phyloP scores from a whole-genome alignment of 2,797 vertebrate species.

The Myotis vivesi region DNA sequence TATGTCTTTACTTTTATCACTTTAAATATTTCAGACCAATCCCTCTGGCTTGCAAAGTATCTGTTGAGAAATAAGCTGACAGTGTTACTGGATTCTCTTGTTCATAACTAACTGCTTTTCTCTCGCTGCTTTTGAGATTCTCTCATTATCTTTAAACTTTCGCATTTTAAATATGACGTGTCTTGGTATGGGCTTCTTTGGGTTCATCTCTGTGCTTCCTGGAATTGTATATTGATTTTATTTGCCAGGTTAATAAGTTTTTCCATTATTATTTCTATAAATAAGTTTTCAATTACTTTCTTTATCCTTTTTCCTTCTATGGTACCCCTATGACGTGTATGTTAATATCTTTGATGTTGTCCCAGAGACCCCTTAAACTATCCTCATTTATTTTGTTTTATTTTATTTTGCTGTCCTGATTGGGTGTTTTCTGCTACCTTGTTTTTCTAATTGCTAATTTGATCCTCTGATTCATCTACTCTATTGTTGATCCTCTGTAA shows the following conservation, averaged over 20 bases:
- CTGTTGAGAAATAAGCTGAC: neutral
- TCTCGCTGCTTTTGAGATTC: neutral
- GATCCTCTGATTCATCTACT: neutral
- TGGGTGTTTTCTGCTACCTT: neutral
- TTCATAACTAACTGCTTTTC: neutral
- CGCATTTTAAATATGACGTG: neutral
- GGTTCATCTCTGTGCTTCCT: neutral
- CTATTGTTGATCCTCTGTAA: neutral
- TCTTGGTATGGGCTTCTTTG: neutral
- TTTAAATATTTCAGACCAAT: neutral
- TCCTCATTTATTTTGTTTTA: neutral
- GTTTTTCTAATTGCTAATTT: neutral
- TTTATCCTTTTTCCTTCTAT: neutral
- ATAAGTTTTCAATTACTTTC: neutral
- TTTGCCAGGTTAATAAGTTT: neutral
- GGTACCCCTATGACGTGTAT: neutral
- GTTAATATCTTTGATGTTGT: neutral
- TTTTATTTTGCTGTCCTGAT: neutral
- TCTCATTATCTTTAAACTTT: neutral
- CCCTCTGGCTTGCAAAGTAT: neutral
- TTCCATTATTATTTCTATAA: neutral
- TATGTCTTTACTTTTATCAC: neutral
- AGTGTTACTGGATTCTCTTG: neutral
- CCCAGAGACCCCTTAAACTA: neutral
- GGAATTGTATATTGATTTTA: neutral